Base-by-base conservation (phyloP, 1,140 invertebrate genomes). In the Dendrolimus kikuchii region DNA sequence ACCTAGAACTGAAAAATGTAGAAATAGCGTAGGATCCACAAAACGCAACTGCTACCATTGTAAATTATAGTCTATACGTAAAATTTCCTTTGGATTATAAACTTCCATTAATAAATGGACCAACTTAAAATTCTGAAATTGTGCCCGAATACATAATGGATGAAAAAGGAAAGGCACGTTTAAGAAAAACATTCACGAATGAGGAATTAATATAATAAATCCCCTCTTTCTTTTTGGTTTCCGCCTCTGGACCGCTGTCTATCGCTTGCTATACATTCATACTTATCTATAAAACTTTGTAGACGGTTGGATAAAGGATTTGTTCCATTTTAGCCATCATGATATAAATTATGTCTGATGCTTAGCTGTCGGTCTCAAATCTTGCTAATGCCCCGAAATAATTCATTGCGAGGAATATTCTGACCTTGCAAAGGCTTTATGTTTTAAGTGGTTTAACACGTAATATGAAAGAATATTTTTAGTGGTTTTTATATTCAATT, bases 341-440 rank as follows among this genome's bases (percentile, higher is more conserved):
- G 43, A 9, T 45, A 45, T 45, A 45, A 45, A 45, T 45, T 45
- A 45, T 45, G 23, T 45, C 43, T 45, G n/a, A n/a, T 45, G 43
- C 23, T n/a, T 23, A 23, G 23, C 23, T 23, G 23, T 23, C 23
- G 7, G 43, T n/a, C 43, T 7, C 43, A 10, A 45, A 45, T 45
- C 43, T 45, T 10, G 43, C 43, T 45, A 45, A 45, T 45, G 43
- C 43, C n/a, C n/a, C 43, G n/a, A 10, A 45, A 45, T 45, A 9
- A 45, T 45, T 45, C 43, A 45, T 45, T 45, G n/a, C 5, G n/a
- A 45, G 23, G 6, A 10, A 45, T 45, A 45, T 45, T 45, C 23
- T 45, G n/a, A 45, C 5, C 43, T 9, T 45, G 2, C n/a, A 45
- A 6, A 45, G 43, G 43, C 23, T 45, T 45, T 5, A n/a, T n/a